Evolutionary conservation across 2,888 invertebrate species (phyloP), one percentile per base, ranked within the genome.

Genomic region (Pecten maximus): DNA sequence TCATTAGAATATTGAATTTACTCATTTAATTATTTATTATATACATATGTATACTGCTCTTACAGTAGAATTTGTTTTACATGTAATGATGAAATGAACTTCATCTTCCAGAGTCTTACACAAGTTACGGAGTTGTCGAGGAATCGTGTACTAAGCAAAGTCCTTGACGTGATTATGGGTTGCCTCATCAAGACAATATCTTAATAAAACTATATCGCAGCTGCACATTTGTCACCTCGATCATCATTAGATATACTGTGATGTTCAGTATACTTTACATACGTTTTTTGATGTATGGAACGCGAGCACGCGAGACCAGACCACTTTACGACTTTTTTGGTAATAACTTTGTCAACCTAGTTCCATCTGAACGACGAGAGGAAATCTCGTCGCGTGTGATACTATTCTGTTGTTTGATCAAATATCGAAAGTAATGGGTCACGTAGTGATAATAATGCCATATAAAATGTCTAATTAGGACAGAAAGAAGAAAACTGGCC

Each of bases 391-490:
- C 74, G 74, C 74, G 74, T 74, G 74, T 74, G 0, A 28, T 0
- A 35, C 74, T 0, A 74, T 74, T 28, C 28, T 74, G 15, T 28
- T 74, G 74, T 74, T 74, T 74, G 74, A 74, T 74, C 74, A 74
- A 35, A 74, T 74, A 74, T 35, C 74, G 74, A 23, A 28, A 28
- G 74, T 74, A 74, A 74, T 35, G 74, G 74, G 2, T 74, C 35
- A 35, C 15, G 2, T 23, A 28, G 74, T 35, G 74, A 74, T 74
- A 74, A 74, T 74, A 10, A 74, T 28, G 15, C 74, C 28, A 74
- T 74, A 74, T 74, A 74, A 35, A 74, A 28, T 74, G 74, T 74
- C 74, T 74, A 74, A 74, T 74, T 74, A 74, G 74, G 10, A 74
- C 35, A 74, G 35, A 74, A 74, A 74, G 28, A 28, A 28, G 74